Evolutionary conservation across 2,888 invertebrate species (phyloP).

Genomic region (Zygaena filipendulae): DNA sequence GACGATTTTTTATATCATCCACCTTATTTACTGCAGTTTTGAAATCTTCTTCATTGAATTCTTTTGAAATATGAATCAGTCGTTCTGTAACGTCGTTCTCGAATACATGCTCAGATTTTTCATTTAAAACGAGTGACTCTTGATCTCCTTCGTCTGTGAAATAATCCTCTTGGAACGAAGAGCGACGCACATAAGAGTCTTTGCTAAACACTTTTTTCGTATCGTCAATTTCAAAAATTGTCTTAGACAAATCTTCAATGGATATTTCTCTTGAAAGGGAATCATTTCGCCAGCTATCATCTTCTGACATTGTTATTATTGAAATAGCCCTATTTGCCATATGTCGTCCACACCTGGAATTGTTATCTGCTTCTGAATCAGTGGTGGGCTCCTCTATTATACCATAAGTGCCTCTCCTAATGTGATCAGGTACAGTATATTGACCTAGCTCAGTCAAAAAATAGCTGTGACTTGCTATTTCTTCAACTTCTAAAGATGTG

Average conservation of each 20-base stretch:
- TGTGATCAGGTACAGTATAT: constrained; percentile 50
- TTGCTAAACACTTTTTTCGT: constrained; percentile 59
- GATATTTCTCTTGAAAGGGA: constrained; percentile 68
- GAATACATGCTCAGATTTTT: constrained; percentile 51
- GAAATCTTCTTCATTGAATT: constrained; percentile 49
- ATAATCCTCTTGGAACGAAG: constrained; percentile 61
- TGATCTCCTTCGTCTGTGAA: constrained; percentile 48
- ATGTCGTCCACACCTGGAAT: constrained; percentile 34
- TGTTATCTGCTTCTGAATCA: constrained; percentile 62
- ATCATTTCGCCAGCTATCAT: constrained; percentile 69
- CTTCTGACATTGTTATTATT: constrained; percentile 74
- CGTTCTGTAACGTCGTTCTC: constrained; percentile 61
- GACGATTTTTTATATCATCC: constrained; percentile 48
- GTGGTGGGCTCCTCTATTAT: constrained; percentile 62
- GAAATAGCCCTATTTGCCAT: constrained; percentile 66
- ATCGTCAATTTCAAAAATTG: constrained; percentile 61
- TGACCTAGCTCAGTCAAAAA: constrained; percentile 63
- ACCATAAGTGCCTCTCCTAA: constrained; percentile 53
- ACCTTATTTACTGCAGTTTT: constrained; percentile 36
- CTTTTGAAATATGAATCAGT: constrained; percentile 53
- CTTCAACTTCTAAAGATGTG: constrained; percentile 68
- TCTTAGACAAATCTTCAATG: constrained; percentile 66
- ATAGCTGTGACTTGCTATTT: constrained; percentile 71
- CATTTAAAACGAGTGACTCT: constrained; percentile 44
- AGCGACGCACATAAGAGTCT: constrained; percentile 53